phyloP scores from a whole-genome alignment of 1,140 invertebrate species.

The Dufourea novaeangliae region DNA sequence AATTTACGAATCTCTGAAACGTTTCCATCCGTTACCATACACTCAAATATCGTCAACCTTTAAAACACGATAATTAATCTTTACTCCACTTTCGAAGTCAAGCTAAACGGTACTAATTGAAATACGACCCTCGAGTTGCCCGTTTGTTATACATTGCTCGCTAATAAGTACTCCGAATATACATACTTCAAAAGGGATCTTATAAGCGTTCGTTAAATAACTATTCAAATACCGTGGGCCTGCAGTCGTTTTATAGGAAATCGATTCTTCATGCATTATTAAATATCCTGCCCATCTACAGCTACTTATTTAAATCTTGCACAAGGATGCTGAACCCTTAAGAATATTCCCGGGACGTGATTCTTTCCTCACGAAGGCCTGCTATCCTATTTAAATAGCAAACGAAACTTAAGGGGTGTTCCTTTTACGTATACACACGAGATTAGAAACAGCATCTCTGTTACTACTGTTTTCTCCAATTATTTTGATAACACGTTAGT shows the following conservation, averaged over 20 bases:
- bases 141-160: background rate
- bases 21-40: too few species aligned
- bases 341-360: too few species aligned
- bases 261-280: conserved; percentile 52
- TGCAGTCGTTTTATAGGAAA: conserved; percentile 34
- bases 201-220: background rate
- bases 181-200: background rate
- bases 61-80: conserved; percentile 7
- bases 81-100: background rate
- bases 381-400: too few species aligned
- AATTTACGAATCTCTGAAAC: too few species aligned
- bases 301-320: conserved; percentile 25
- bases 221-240: conserved; percentile 1
- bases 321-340: background rate
- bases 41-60: background rate
- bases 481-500: too few species aligned
- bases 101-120: background rate
- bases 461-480: too few species aligned
- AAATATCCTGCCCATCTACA: background rate
- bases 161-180: background rate
- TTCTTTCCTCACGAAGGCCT: too few species aligned
- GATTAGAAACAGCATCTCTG: too few species aligned
- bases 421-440: too few species aligned
- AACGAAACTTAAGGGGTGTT: too few species aligned
- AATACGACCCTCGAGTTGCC: background rate